Evolutionary conservation across 2,797 vertebrate genomes (phyloP).

Genomic region (Girardinus metallicus): DNA sequence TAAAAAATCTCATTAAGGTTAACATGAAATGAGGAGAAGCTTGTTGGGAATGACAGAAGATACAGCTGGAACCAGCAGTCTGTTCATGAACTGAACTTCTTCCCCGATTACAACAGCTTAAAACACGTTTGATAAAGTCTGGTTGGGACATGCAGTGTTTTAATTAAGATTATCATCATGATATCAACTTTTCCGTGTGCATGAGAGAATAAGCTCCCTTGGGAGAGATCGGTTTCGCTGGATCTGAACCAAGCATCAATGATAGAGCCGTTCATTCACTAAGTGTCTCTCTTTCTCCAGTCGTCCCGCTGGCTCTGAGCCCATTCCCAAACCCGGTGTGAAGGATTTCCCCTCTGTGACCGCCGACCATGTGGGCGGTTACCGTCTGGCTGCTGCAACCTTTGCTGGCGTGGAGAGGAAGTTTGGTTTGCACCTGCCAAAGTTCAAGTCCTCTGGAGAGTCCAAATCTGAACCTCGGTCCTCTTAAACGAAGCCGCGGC

Average conservation of each 20-base stretch:
- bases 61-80: neutral
- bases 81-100: neutral
- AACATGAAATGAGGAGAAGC: neutral
- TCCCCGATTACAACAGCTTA: neutral
- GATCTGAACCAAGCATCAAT: neutral
- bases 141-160: neutral
- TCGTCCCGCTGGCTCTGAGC: constrained; percentile 86
- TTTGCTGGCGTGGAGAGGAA: constrained; percentile 95
- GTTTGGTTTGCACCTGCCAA: constrained; percentile 94
- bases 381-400: constrained; percentile 89
- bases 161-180: neutral
- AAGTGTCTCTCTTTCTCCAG: constrained; percentile 71
- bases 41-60: neutral
- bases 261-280: neutral
- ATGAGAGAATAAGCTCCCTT: neutral
- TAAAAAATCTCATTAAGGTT: neutral
- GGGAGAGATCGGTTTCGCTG: neutral
- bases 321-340: constrained; percentile 81
- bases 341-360: constrained; percentile 86
- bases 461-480: constrained; percentile 65
- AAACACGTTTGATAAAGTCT: neutral
- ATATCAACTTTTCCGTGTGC: neutral
- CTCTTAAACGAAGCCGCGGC: constrained; percentile 51
- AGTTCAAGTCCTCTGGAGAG: constrained; percentile 83
- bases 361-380: constrained; percentile 91